Base-by-base conservation (phyloP, 2,797 vertebrate genomes). In the Malurus splendens region DNA sequence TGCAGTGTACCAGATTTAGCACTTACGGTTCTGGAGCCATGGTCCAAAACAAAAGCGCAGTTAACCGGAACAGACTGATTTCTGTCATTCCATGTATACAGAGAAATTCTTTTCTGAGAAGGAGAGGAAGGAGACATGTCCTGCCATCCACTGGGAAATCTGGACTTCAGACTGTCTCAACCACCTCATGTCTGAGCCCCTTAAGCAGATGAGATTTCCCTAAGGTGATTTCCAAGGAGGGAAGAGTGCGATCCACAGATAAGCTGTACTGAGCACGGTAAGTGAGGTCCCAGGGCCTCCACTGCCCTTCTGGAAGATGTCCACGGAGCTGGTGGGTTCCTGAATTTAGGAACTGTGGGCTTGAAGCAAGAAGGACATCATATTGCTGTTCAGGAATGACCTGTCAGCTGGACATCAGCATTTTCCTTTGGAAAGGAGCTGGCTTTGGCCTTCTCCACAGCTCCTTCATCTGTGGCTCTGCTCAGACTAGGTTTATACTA, bases 181-280 rank as follows among this genome's bases (percentile, higher is more conserved):
- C 54, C 78, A 71, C 70, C 48, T 66, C 1, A 19, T 47, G 76
- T 77, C 74, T 87, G 90, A 92, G 72, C 75, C 38, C 80, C 92
- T 87, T 82, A 85, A 39, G 42, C 17, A 72, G 64, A 72, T 47
- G 76, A 60, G 82, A 55, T 85, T 83, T 87, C 74, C 6, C 39
- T 87, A 82, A 92, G 86, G 56, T 91, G 93, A 52, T 86, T 92
- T 80, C 87, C 72, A 71, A 57, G 54, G 88, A 90, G 48, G 32
- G n/a, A 85, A 83, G 32, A 82, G n/a, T 51, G 42, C 66, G 67
- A 86, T 62, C 44, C 44, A 68, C 52, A 44, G 60, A 55, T 82
- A 67, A 89, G 68, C 45, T 1, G 0, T 18, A 6, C 62, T 78
- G 48, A 90, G 27, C 57, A 47, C 0, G 0, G 28, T 8, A 51